Evolutionary conservation across 2,113 vertebrate genomes (phyloP).

Genomic region (Balaeniceps rex): DNA sequence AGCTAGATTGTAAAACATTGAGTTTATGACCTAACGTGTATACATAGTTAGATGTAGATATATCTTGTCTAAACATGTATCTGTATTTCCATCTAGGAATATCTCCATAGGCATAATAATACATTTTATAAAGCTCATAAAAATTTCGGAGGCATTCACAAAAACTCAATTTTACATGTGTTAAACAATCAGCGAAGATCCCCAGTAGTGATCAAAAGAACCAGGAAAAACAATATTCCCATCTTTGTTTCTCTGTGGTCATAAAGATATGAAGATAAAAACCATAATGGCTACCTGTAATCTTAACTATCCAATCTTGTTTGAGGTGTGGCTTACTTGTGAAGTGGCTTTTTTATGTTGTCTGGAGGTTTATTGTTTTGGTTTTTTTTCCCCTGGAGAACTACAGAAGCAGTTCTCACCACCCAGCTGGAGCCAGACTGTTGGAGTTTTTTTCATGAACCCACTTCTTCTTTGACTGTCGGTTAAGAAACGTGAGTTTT

Average conservation of each 20-base stretch:
- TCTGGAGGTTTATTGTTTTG: neutral
- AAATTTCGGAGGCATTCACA: neutral
- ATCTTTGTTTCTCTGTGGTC: neutral
- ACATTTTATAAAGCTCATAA: neutral
- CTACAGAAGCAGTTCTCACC: neutral
- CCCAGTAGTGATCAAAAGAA: neutral
- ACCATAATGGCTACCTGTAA: neutral
- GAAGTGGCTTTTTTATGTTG: slow-evolving; percentile 28
- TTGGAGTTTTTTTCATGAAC: neutral
- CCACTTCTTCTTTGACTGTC: neutral
- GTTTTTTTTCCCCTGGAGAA: neutral
- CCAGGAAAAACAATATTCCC: neutral
- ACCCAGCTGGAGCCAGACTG: neutral
- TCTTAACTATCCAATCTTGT: slow-evolving; percentile 10
- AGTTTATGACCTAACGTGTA: neutral
- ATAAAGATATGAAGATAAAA: slow-evolving; percentile 32
- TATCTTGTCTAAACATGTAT: neutral
- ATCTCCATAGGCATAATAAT: neutral
- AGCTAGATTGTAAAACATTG: neutral
- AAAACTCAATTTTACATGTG: neutral
- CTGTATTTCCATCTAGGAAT: neutral
- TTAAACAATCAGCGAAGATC: neutral
- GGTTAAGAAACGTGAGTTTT: neutral
- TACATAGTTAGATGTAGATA: neutral
- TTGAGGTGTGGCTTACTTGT: slow-evolving; percentile 18